Evolutionary conservation across 2,113 vertebrate genomes (phyloP), one percentile per base, ranked within the genome.

Genomic region (Eclectus roratus): DNA sequence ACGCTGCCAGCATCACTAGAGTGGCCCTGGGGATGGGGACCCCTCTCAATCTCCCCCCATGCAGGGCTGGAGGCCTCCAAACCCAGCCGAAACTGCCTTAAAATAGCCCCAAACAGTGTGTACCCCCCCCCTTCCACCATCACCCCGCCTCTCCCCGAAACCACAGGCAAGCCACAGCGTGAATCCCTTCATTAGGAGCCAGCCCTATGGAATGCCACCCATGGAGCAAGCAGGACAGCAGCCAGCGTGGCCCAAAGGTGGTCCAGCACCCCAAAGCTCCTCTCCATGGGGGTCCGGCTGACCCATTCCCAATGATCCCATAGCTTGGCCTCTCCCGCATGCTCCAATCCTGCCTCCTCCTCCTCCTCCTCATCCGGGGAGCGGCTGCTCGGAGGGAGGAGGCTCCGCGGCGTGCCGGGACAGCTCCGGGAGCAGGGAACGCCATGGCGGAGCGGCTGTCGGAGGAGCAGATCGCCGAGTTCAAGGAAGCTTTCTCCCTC

Each of bases 401-500:
- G 90, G 85, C 35, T 27, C 52, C 84, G 10, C 13, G 6, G 41
- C 90, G 60, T 82, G 96, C 85, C 14, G 50, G 76, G 49, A 1
- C 93, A 81, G 87, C 74, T 70, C n/a, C 10, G 41, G 3, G 12
- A 61, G 37, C 11, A 11, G 49, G 61, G 9, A 56, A 44, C 61
- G 1, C 43, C 73, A 97, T 97, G 97, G 93, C 94, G 5, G 94
- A 96, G 68, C 78, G 60, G 39, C 87, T 97, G n/a, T 92, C 94
- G 5, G 93, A 97, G 79, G 91, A 94, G 70, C 49, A 97, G 2
- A 82, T 97, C 7, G 37, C 98, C 4, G 98, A 99, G 37, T 98
- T 98, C 96, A 99, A 98, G 96, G 99, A 99, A 88, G 99, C 99
- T 11, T 99, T 99, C 61, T 98, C 98, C 94, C 98, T 99, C 91